Base-by-base conservation (phyloP, 2,113 vertebrate species). In the Microtus oregoni region DNA sequence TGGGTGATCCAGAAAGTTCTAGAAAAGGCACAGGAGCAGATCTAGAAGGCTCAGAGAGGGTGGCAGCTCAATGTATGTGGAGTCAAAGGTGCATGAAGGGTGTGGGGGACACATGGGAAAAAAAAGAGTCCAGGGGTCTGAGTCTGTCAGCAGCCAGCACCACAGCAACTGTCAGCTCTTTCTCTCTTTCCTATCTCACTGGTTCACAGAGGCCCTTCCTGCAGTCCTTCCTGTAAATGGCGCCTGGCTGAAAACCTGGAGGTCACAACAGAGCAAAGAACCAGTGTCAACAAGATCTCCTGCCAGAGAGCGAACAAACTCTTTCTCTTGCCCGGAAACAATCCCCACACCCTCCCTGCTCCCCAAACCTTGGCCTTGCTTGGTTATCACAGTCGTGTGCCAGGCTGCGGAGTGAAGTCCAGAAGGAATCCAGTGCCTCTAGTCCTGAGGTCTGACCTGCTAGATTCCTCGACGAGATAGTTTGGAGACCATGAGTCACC, bases 251-350 rank as follows among this genome's bases (percentile, higher is more conserved):
- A 92, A 89, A 95, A 91, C 78, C 88, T 58, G 79, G 70, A 90
- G 87, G 30, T 76, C 82, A 67, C 52, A 50, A 32, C 35, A 52
- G 47, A n/a, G 68, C 76, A 78, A 90, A 96, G 76, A 96, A 41
- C 67, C 67, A 47, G 61, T 94, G 63, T 85, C 95, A 96, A 94
- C 55, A 94, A 58, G 22, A 81, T 70, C 83, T 35, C 86, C 63
- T 58, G 82, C 79, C 92, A 90, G 76, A 90, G 72, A 90, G 38
- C 79, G 86, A 86, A 90, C 10, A 3, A 61, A 78, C 61, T 92
- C 79, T 68, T 92, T 88, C 81, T 88, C 70, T n/a, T 35, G 58
- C 87, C 55, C 47, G 58, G 86, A 89, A 89, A 87, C n/a, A 13
- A 10, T 15, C 63, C 72, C 68, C 15, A 52, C 61, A 7, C 14